Percentiles rank a stretch among this genome's conserved stretches.
These are phyloP conservation scores for Grapholita molesta DNA, from an alignment of 1,140 invertebrate species.

Conservation along the genomic window DNA sequence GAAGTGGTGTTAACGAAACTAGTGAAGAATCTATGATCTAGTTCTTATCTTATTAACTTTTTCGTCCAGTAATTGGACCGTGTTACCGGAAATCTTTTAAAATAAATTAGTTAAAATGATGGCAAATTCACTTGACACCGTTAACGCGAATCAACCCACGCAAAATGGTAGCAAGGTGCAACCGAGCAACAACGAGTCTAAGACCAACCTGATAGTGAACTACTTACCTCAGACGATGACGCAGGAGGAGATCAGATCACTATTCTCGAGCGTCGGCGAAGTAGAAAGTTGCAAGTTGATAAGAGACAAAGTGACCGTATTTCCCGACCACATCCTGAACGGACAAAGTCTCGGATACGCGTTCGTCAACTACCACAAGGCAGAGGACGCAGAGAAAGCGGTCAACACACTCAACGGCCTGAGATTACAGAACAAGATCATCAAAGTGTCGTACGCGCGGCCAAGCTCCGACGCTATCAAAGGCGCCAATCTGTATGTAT, in stretches of 20 bases:
- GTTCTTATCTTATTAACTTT: constrained; percentile 25
- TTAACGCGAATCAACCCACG: constrained; percentile 75
- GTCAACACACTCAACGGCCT: constrained; percentile 92
- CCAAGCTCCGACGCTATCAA: constrained; percentile 94
- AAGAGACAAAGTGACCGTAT: constrained; percentile 91
- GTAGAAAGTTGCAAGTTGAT: constrained; percentile 95
- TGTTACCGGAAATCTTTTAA: constrained; percentile 47
- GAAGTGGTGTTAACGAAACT: constrained; percentile 63
- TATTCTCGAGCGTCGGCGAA: constrained; percentile 93
- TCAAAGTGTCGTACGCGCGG: constrained; percentile 94
- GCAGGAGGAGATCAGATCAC: constrained; percentile 91
- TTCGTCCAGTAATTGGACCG: neutral
- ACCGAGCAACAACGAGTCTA: constrained; percentile 79
- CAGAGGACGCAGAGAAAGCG: constrained; percentile 91
- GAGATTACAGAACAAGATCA: constrained; percentile 92
- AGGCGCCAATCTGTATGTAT: constrained; percentile 94
- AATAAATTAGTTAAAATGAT: constrained; percentile 67
- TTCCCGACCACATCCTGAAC: constrained; percentile 77
- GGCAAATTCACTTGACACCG: constrained; percentile 74
- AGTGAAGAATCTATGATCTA: constrained; percentile 55
- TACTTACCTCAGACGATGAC: constrained; percentile 96
- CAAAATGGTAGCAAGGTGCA: constrained; percentile 81
- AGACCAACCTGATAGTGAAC: constrained; percentile 93
- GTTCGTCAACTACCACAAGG: constrained; percentile 92
- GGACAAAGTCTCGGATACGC: constrained; percentile 94